These are phyloP conservation scores for Puma concolor DNA, from an alignment of 2,113 vertebrate species.

Conservation along the genomic window DNA sequence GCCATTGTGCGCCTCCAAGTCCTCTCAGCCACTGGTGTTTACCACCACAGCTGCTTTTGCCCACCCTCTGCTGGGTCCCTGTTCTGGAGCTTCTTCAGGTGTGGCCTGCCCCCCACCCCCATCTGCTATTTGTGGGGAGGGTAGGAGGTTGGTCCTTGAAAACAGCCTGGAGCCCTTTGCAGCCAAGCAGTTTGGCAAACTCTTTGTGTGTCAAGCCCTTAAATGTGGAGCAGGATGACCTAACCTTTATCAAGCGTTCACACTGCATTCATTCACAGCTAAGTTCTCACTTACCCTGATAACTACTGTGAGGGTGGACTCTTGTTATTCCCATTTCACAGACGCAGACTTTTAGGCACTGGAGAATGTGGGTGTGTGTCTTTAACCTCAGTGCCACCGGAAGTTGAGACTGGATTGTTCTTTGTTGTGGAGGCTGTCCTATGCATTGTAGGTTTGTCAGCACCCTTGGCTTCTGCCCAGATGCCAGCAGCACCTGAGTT, in stretches of 20 bases:
- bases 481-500: not conserved
- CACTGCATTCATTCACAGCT: not conserved
- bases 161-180: not conserved
- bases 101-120: rapidly evolving
- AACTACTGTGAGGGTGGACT: not conserved
- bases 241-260: rapidly evolving
- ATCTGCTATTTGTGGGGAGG: not conserved
- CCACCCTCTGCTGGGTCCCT: not conserved
- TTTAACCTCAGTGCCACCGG: not conserved
- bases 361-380: not conserved
- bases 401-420: not conserved
- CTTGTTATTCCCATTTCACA: not conserved
- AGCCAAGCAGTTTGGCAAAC: not conserved
- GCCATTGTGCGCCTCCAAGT: not conserved
- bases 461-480: not conserved
- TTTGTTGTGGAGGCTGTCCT: not conserved
- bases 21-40: not conserved
- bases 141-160: not conserved
- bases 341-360: not conserved
- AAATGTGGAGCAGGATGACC: not conserved
- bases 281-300: not conserved
- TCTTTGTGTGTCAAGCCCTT: not conserved
- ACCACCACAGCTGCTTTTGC: not conserved
- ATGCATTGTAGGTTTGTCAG: not conserved
- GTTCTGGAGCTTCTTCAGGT: not conserved